Evolutionary conservation across 1,140 invertebrate genomes (phyloP).

Genomic region (Augochlora pura): DNA sequence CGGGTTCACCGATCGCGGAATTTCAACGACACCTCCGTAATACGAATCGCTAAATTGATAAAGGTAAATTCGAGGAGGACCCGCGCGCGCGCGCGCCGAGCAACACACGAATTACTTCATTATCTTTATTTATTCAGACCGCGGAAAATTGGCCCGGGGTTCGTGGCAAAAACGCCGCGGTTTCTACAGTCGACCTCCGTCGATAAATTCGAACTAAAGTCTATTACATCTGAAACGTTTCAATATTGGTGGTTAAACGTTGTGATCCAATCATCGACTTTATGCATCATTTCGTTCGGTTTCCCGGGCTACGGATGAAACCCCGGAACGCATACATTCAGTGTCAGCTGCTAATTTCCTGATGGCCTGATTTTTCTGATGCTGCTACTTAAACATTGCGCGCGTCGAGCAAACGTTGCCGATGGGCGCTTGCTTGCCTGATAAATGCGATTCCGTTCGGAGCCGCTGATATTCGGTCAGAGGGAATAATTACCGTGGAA

Average conservation of each 20-base stretch:
- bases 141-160: neutral
- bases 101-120: neutral
- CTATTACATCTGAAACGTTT: neutral
- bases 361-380: neutral
- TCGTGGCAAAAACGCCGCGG: neutral
- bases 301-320: neutral
- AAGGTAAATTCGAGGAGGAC: neutral
- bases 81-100: neutral
- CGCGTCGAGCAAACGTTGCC: neutral
- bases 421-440: too few relatives aligned
- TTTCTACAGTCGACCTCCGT: neutral
- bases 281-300: neutral
- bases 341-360: neutral
- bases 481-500: too few relatives aligned
- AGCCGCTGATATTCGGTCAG: too few relatives aligned
- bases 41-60: conserved; percentile 2
- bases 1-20: neutral
- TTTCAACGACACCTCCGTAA: neutral
- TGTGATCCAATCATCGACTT: neutral
- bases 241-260: neutral
- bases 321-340: neutral
- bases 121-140: conserved; percentile 8
- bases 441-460: too few relatives aligned
- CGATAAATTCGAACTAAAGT: neutral
- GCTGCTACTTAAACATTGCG: neutral